Base-by-base conservation (phyloP, 2,797 vertebrate genomes). In the Eulemur rubriventer region DNA sequence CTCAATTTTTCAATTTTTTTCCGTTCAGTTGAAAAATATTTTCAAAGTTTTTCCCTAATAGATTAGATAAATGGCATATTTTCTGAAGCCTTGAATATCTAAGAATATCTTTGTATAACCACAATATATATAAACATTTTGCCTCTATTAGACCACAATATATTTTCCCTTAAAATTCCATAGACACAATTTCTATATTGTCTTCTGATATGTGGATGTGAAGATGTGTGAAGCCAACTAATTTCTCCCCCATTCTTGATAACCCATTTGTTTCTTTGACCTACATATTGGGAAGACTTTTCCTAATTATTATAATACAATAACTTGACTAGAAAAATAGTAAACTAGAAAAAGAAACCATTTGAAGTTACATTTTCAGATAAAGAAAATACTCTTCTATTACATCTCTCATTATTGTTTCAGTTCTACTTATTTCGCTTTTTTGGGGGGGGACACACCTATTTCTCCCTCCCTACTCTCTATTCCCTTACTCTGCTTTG, bases 341-440 rank as follows among this genome's bases (percentile, higher is more conserved):
- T 38, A 61, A 85, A 84, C 63, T 6, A 55, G 10, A 11, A 41
- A 72, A 46, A 46, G 5, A 57, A 82, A 70, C 20, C 22, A 17
- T 61, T 76, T 65, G 8, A 48, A 85, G n/a, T 30, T 73, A 10
- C 4, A 83, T 2, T 69, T 41, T 67, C 38, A 96, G 33, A 5
- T 87, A 67, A 82, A 87, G n/a, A 94, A 94, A 88, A 84, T 35
- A 84, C 59, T 87, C 28, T 78, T 46, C 18, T 73, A 43, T 46
- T 72, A n/a, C 16, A 26, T 70, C 33, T 84, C 55, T 30, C 18
- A 46, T 43, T 82, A 73, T 24, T 46, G 50, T n/a, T 70, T 89
- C 7, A 4, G 2, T 79, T 82, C 12, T 10, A 61, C 43, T 63
- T 50, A 33, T 28, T 93, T 35, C 35, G 1, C 6, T 46, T 50